Base-by-base conservation (phyloP, 2,888 invertebrate genomes). In the Metopia argyrocephala region DNA sequence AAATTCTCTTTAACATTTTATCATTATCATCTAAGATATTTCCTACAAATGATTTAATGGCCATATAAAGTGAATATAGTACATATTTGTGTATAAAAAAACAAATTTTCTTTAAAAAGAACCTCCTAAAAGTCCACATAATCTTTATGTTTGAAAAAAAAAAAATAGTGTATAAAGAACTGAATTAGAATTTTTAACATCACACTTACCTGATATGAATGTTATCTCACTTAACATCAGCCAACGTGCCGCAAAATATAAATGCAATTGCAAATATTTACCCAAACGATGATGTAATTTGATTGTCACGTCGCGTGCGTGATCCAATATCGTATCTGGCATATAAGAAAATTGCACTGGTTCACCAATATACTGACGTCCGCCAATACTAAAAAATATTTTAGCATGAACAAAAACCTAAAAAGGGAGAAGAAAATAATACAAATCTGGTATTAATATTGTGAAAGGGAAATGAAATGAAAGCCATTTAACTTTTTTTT, bases 161-260 rank as follows among this genome's bases (percentile, higher is more conserved):
- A n/a, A n/a, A n/a, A n/a, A n/a, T n/a, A n/a, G n/a, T n/a, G n/a
- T n/a, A n/a, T n/a, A n/a, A n/a, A n/a, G n/a, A n/a, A n/a, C n/a
- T n/a, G n/a, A n/a, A n/a, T n/a, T n/a, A n/a, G n/a, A n/a, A n/a
- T n/a, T n/a, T n/a, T n/a, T n/a, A n/a, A n/a, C n/a, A n/a, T n/a
- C n/a, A n/a, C 54, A 85, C 87, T 89, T 91, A 96, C 96, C 94
- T 85, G 96, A 96, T 86, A 94, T 93, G 89, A 97, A 96, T 85
- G 94, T 93, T 83, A 96, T 93, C 91, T 97, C 97, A 89, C 96
- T 96, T 86, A 97, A 92, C 92, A 96, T 93, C 88, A 97, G 94
- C 96, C 96, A 97, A 85, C 93, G 92, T 54, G 94, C 93, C 73
- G 95, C 94, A 89, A 96, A 96, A 90, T 94, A 94, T 69, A 96